A percentile compares a stretch with the other conserved stretches of the same genome.
Evolutionary conservation across 2,888 invertebrate genomes (phyloP).

Genomic region (Hypsopygia costalis): DNA sequence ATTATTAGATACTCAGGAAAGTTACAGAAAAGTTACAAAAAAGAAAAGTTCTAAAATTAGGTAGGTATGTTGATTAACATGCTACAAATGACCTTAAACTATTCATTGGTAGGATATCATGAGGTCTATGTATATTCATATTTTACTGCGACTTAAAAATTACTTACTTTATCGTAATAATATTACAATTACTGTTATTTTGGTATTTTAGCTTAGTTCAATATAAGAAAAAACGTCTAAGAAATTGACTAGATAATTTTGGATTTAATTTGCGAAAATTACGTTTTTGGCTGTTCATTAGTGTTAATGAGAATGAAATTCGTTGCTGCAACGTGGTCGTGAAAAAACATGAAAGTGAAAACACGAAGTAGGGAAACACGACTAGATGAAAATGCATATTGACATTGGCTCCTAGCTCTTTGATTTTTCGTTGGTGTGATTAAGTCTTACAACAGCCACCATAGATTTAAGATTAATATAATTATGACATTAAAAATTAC

Average conservation of each 20-base stretch:
- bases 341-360: constrained; percentile 14
- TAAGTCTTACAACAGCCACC: constrained; percentile 3
- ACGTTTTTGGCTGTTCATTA: constrained; percentile 50
- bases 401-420: constrained; percentile 15
- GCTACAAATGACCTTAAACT: constrained; percentile 17
- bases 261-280: constrained; percentile 53
- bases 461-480: neutral
- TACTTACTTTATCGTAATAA: neutral
- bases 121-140: constrained; percentile 32
- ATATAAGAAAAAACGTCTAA: constrained; percentile 43
- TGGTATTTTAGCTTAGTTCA: constrained; percentile 65
- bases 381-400: constrained; percentile 57
- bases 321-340: constrained; percentile 9
- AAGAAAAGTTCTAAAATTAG: too few species aligned
- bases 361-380: constrained; percentile 27
- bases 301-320: constrained; percentile 12
- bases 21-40: too few species aligned
- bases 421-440: constrained; percentile 11
- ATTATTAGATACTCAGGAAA: too few species aligned
- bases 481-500: constrained; percentile 11
- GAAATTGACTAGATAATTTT: constrained; percentile 76
- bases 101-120: constrained; percentile 58
- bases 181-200: constrained; percentile 40
- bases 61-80: neutral
- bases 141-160: neutral